Evolutionary conservation across 2,888 invertebrate genomes (phyloP).

Genomic region (Polyploca ridens): DNA sequence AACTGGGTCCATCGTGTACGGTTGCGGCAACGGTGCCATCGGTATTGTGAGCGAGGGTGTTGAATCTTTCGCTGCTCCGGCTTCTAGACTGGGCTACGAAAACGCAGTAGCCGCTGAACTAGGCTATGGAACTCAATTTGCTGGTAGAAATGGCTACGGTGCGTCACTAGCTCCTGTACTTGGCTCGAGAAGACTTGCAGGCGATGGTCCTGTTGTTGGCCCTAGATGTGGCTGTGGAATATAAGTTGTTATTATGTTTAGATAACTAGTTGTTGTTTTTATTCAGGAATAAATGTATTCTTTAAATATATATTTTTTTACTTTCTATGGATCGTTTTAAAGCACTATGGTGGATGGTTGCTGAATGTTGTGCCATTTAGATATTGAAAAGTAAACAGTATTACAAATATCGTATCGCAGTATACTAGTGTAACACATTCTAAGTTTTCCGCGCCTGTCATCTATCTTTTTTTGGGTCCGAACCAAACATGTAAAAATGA

Average conservation of each 20-base stretch:
- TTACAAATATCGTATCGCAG: too few species aligned
- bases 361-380: too few species aligned
- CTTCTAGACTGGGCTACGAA: slow-evolving; percentile 8
- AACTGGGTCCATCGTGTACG: slow-evolving; percentile 49
- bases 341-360: too few species aligned
- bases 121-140: slow-evolving; percentile 14
- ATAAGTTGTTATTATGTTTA: neutral
- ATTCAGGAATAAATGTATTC: neutral
- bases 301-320: too few species aligned
- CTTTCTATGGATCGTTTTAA: too few species aligned
- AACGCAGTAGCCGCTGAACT: slow-evolving; percentile 12
- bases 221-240: slow-evolving; percentile 34
- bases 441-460: too few species aligned
- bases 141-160: neutral
- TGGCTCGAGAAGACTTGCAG: slow-evolving; percentile 40
- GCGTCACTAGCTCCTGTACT: slow-evolving; percentile 8
- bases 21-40: slow-evolving; percentile 50
- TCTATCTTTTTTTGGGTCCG: too few species aligned
- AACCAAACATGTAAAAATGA: too few species aligned
- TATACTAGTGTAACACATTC: too few species aligned
- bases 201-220: slow-evolving; percentile 52
- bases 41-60: slow-evolving; percentile 40
- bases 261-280: neutral
- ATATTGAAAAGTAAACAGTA: too few species aligned
- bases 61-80: slow-evolving; percentile 24